Conservation (phyloP, 2,113 vertebrate genomes). For the Saguinus imperator region DNA sequence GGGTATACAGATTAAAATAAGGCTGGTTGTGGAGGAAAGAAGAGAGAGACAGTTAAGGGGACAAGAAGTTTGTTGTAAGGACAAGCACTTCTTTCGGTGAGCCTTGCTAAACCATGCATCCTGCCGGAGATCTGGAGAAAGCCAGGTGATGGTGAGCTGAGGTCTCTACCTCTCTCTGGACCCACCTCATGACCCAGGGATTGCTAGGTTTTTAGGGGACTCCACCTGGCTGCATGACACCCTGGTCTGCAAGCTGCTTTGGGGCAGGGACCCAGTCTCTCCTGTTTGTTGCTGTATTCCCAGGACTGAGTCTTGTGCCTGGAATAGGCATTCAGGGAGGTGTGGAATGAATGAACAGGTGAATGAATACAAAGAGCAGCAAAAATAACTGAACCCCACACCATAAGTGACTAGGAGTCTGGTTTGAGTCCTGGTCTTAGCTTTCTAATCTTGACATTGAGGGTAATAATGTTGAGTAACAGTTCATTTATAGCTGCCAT, state of each 20-base stretch:
- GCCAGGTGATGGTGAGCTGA: background rate
- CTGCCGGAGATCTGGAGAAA: background rate
- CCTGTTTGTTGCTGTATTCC: background rate
- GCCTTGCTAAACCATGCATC: background rate
- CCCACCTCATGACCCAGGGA: background rate
- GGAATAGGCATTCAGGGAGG: background rate
- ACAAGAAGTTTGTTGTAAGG: background rate
- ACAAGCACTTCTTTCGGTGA: background rate
- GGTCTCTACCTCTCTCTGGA: too few species aligned
- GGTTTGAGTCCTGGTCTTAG: background rate
- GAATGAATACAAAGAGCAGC: background rate
- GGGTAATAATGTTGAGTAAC: background rate
- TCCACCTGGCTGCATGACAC: background rate
- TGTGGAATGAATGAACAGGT: background rate
- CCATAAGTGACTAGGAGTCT: background rate
- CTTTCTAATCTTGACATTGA: background rate
- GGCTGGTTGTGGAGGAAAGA: background rate
- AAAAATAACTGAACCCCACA: background rate
- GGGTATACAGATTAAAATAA: conserved; percentile 73
- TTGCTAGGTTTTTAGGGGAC: background rate
- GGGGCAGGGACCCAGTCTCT: background rate
- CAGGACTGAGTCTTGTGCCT: background rate
- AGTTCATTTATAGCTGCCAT: background rate
- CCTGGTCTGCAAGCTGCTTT: background rate
- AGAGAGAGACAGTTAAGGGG: background rate